Conservation (phyloP, 2,113 vertebrate genomes). For the Alethe diademata region DNA sequence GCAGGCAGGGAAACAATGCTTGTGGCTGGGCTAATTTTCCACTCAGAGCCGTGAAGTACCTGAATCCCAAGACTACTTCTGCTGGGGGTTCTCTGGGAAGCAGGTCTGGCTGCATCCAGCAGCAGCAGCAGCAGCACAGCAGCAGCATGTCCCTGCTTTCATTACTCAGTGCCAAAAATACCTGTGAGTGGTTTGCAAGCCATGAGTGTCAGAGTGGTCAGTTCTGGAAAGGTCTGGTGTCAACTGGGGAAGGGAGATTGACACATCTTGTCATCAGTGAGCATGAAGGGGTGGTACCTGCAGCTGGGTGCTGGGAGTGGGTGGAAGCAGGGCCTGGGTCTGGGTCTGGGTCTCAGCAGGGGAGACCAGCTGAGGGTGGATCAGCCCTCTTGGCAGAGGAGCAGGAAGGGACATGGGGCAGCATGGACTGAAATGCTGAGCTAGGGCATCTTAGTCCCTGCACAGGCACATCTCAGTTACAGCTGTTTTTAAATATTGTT, state of each 20-base stretch:
- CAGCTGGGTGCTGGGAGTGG: fast-evolving
- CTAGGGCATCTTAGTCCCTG: neutral
- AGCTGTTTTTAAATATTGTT: neutral
- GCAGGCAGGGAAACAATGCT: neutral
- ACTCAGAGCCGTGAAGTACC: neutral
- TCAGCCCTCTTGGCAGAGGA: neutral
- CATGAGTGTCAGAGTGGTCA: neutral
- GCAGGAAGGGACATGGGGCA: neutral
- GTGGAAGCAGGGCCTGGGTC: neutral
- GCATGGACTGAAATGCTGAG: neutral
- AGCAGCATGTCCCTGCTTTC: neutral
- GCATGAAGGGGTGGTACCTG: neutral
- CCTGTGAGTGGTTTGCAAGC: neutral
- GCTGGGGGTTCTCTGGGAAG: neutral
- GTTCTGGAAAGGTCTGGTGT: neutral
- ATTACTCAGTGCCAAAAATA: neutral
- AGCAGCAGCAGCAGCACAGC: neutral
- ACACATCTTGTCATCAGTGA: neutral
- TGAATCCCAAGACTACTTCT: neutral
- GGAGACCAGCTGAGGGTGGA: neutral
- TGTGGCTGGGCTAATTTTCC: neutral
- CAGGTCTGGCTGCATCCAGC: neutral
- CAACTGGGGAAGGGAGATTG: neutral
- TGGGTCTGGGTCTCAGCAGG: neutral
- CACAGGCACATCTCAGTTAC: neutral